These are phyloP conservation scores for Plodia interpunctella DNA, from an alignment of 1,140 invertebrate species.

Conservation along the genomic window DNA sequence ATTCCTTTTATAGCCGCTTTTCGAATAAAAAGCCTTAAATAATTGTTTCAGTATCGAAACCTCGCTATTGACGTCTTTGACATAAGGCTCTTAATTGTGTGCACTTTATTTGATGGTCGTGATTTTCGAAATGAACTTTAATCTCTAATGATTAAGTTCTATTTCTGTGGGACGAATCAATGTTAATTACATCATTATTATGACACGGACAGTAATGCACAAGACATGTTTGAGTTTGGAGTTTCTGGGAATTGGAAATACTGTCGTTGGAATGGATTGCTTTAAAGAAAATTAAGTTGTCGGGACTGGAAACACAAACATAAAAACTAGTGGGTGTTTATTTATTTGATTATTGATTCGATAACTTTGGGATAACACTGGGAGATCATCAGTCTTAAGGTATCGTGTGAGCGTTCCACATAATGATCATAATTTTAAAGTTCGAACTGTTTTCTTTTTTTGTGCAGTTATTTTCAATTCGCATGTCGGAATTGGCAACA, in stretches of 20 bases:
- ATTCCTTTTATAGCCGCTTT: conserved; percentile 49
- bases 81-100: conserved; percentile 57
- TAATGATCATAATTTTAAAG: conserved; percentile 19
- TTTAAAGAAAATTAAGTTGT: conserved; percentile 55
- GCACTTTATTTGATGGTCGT: conserved; percentile 16
- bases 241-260: conserved; percentile 51
- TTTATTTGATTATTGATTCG: conserved; percentile 16
- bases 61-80: conserved; percentile 48
- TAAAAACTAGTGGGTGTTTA: conserved; percentile 26
- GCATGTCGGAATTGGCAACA: conserved; percentile 16
- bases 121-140: neutral
- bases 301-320: conserved; percentile 30
- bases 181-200: conserved; percentile 16
- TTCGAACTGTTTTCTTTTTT: conserved; percentile 14
- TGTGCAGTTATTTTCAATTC: neutral
- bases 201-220: conserved; percentile 29
- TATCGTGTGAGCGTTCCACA: conserved; percentile 13
- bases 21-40: conserved; percentile 41
- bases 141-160: neutral
- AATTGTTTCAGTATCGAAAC: conserved; percentile 55
- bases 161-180: neutral
- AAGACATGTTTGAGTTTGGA: conserved; percentile 39
- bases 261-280: conserved; percentile 38
- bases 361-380: neutral
- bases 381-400: neutral